Base-by-base conservation (phyloP, 2,797 vertebrate species). In the Sebastiscus albofasciatus region DNA sequence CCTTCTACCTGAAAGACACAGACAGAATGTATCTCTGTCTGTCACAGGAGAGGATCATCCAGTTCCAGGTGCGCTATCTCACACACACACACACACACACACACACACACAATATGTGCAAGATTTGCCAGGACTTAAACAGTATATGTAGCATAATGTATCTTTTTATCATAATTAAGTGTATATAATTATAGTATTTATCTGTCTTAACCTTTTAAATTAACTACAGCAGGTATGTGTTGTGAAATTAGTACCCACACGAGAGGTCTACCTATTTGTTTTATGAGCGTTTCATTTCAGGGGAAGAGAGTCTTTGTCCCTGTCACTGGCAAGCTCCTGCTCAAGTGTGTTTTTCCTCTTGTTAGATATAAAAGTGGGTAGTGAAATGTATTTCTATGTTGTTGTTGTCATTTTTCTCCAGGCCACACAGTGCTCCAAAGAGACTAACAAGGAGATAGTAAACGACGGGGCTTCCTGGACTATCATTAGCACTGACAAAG, bases 401-500 rank as follows among this genome's bases (percentile, higher is more conserved):
- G 26, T 67, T 8, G 34, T 9, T 12, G 18, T 72, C 6, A 3
- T 59, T 13, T n/a, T 22, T 24, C 39, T 52, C 22, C 91, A 99
- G 98, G 98, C 98, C 89, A 97, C 98, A 93, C 96, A 96, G 76
- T 99, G 97, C 91, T 97, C 98, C 73, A 99, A 99, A 96, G 98
- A 99, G 94, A 95, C 96, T 79, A 99, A 98, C 96, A 99, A 98
- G 95, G 98, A 99, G 89, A 98, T 98, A 94, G 97, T 99, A 83
- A 99, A 99, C 31, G 98, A 99, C 16, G 98, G 98, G 6, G 98
- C 98, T 58, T 99, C 98, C 73, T 99, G 98, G 98, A 99, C 98
- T 93, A 99, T 99, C 96, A 99, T 99, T 92, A 99, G 98, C 93
- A 99, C 98, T 34, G 98, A 99, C 91, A 99, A 99, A 94, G 98